A percentile compares a stretch with the other conserved stretches of the same genome.
Conservation (phyloP, 1,140 invertebrate species). For the Drosophila sechellia region DNA sequence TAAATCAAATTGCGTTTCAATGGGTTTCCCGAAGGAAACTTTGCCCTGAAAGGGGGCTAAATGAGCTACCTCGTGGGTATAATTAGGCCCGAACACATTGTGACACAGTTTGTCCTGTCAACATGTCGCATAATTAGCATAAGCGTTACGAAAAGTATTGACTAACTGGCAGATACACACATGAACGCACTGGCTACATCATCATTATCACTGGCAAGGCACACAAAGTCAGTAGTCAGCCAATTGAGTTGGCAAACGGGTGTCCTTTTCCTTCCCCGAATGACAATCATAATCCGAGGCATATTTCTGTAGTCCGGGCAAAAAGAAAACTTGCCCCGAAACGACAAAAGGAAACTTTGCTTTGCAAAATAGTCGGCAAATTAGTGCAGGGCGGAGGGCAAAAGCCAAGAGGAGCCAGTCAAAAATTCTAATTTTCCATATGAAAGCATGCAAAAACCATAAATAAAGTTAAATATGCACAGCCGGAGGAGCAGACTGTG, state of each 20-base stretch:
- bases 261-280: constrained; percentile 1
- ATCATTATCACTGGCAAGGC: neutral
- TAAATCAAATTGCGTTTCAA: constrained; percentile 49
- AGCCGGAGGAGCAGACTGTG: constrained; percentile 6
- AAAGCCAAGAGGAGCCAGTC: constrained; percentile 16
- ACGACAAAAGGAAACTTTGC: constrained; percentile 76
- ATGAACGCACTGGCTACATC: constrained; percentile 7
- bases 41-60: neutral
- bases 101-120: constrained; percentile 70
- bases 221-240: constrained; percentile 19
- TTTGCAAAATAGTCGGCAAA: constrained; percentile 74
- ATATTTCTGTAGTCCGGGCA: constrained; percentile 55
- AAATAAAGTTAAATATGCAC: constrained; percentile 80
- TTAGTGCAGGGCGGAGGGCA: constrained; percentile 38
- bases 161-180: constrained; percentile 46
- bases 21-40: constrained; percentile 21
- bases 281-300: constrained; percentile 65
- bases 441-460: constrained; percentile 76
- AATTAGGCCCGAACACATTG: constrained; percentile 61
- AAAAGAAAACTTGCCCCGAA: constrained; percentile 64
- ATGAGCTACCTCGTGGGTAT: constrained; percentile 46
- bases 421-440: constrained; percentile 82
- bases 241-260: constrained; percentile 23
- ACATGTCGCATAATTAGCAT: constrained; percentile 78
- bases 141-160: constrained; percentile 75